Evolutionary conservation across 1,140 invertebrate genomes (phyloP).

Genomic region (Drosophila prosaltans): DNA sequence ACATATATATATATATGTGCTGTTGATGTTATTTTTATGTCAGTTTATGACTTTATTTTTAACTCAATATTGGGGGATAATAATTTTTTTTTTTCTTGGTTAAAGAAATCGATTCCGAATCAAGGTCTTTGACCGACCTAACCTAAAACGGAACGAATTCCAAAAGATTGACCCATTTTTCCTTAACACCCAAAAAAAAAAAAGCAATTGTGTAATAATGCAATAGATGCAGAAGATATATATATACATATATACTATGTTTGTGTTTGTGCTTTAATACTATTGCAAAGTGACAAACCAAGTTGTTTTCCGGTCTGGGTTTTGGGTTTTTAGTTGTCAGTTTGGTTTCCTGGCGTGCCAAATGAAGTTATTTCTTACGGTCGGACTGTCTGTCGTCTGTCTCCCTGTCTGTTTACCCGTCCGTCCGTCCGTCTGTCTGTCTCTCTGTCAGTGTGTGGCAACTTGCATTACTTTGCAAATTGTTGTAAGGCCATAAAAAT

Average conservation of each 20-base stretch:
- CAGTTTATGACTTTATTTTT: constrained; percentile 9
- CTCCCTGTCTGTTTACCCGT: neutral
- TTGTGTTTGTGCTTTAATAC: too few species aligned
- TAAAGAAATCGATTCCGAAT: too few species aligned
- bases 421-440: neutral
- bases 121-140: neutral
- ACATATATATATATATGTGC: too few species aligned
- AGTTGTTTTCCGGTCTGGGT: constrained; percentile 52
- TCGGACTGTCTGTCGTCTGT: constrained; percentile 14
- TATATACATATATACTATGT: neutral
- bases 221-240: constrained; percentile 37
- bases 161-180: constrained; percentile 67
- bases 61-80: neutral
- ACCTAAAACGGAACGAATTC: constrained; percentile 19
- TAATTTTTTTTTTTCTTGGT: neutral
- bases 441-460: constrained; percentile 19
- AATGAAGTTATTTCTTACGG: constrained; percentile 57
- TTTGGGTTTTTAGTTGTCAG: constrained; percentile 42
- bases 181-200: constrained; percentile 22
- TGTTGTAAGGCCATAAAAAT: constrained; percentile 65
- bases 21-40: neutral
- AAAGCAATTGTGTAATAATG: constrained; percentile 61
- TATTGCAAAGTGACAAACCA: constrained; percentile 19
- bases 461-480: constrained; percentile 61
- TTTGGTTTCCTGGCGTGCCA: constrained; percentile 65